Base-by-base conservation (phyloP, 2,113 vertebrate species). In the Origma solitaria region DNA sequence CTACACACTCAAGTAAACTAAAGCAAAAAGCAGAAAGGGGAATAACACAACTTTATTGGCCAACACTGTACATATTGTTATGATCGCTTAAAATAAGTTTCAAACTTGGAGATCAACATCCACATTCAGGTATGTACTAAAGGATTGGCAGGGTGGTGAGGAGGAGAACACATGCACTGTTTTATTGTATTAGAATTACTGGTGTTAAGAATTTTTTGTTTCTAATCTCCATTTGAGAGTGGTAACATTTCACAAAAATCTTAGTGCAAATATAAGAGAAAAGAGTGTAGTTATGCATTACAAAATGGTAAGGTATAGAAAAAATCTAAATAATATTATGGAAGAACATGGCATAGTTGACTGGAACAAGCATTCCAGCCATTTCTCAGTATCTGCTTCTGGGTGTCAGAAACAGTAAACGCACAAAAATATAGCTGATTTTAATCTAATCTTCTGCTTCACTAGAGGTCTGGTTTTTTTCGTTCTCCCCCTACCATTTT, bases 61-160 rank as follows among this genome's bases (percentile, higher is more conserved):
- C 30, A 86, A 6, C 2, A 13, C 37, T 4, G 1, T 30, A 47
- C 10, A 18, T 1, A 44, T 6, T 57, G 16, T 27, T 68, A 42
- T 18, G 10, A 49, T 10, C 28, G 57, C 42, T 73, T 21, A n/a
- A 83, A 88, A 37, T 7, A 87, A 42, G 9, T 40, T 75, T 61
- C 9, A 62, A 33, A 49, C 7, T 33, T 70, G 10, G 50, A 72
- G 16, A 81, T 77, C 16, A 37, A 66, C 19, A 53, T 24, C 15
- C 33, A 38, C 8, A 64, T 58, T 62, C 18, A 85, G 45, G 16
- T 14, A 28, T 58, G 58, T 15, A 17, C 20, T 45, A 22, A 61
- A 89, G 25, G 20, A 47, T 0, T 51, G 2, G 15, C 6, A 2
- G 5, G 4, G 2, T 38, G 11, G 8, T 4, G 71, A 37, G 8